Conservation (phyloP, 2,113 vertebrate species). For the Myiozetetes cayanensis region DNA sequence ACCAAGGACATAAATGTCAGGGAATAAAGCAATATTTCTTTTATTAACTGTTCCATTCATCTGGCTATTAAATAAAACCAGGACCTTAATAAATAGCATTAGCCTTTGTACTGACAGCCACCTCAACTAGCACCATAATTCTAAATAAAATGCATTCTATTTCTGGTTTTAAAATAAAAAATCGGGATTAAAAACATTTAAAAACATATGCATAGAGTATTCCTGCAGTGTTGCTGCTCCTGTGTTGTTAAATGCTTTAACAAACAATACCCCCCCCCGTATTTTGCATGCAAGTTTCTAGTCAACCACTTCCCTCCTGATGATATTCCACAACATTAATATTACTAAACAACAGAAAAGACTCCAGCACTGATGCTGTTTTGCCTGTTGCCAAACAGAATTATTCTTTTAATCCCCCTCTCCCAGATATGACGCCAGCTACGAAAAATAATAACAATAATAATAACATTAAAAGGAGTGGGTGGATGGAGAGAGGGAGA, state of each 20-base stretch:
- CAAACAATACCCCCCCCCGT: background rate
- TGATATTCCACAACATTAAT: conserved; percentile 4
- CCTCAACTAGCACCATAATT: conserved; percentile 76
- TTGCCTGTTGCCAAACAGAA: background rate
- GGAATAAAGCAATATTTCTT: conserved; percentile 85
- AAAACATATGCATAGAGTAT: conserved; percentile 16
- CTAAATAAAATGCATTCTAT: conserved; percentile 71
- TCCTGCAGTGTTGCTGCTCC: conserved; percentile 33
- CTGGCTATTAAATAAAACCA: conserved; percentile 87
- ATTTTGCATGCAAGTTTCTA: conserved; percentile 3
- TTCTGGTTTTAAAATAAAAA: conserved; percentile 66
- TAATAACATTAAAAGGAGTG: background rate
- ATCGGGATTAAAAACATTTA: conserved; percentile 52
- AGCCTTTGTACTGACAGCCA: conserved; percentile 81
- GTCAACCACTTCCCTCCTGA: background rate
- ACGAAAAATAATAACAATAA: background rate
- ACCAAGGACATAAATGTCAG: conserved; percentile 87
- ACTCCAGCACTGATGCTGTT: background rate
- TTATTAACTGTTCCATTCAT: conserved; percentile 86
- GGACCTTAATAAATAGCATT: conserved; percentile 83
- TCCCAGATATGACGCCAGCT: background rate
- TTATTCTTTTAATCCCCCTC: conserved; percentile 12
- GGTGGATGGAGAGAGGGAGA: background rate
- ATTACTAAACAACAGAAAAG: background rate
- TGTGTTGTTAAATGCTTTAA: background rate